Evolutionary conservation across 1,140 invertebrate genomes (phyloP).

Genomic region (Leptinotarsa undecemlineata): DNA sequence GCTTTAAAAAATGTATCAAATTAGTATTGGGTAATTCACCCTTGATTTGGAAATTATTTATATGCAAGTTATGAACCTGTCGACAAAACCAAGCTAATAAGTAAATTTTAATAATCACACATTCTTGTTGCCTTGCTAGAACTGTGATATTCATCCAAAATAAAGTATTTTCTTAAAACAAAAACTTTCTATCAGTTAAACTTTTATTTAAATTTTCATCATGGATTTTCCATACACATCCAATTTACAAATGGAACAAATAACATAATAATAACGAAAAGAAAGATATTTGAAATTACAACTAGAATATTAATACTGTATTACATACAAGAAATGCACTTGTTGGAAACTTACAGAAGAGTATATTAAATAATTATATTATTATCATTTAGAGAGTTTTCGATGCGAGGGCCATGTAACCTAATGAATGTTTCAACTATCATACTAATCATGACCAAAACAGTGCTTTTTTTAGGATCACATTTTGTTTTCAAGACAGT

Average conservation of each 20-base stretch:
- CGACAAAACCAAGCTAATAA: too few species aligned
- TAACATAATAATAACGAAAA: constrained; percentile 31
- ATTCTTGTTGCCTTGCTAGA: too few species aligned
- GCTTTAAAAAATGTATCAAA: too few species aligned
- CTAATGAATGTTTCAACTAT: constrained; percentile 25
- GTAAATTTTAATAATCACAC: too few species aligned
- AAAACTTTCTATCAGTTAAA: constrained; percentile 23
- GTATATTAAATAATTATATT: constrained; percentile 54
- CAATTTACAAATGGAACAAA: constrained; percentile 37
- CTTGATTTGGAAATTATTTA: too few species aligned
- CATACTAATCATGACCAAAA: constrained; percentile 38
- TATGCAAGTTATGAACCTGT: too few species aligned
- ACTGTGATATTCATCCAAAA: too few species aligned
- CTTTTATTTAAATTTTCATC: constrained; percentile 29
- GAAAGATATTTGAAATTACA: constrained; percentile 36
- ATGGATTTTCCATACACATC: constrained; percentile 38
- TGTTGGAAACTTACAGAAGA: constrained; percentile 85
- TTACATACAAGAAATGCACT: constrained; percentile 88
- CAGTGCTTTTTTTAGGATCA: constrained; percentile 30
- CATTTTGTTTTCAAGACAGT: constrained; percentile 32
- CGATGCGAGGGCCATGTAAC: constrained; percentile 40
- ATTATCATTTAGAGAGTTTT: constrained; percentile 47
- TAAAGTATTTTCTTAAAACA: too few species aligned
- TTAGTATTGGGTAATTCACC: too few species aligned
- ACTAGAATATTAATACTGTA: constrained; percentile 75